Evolutionary conservation across 1,140 invertebrate genomes (phyloP), one percentile per base, ranked within the genome.

Genomic region (Drosophila aff.): DNA sequence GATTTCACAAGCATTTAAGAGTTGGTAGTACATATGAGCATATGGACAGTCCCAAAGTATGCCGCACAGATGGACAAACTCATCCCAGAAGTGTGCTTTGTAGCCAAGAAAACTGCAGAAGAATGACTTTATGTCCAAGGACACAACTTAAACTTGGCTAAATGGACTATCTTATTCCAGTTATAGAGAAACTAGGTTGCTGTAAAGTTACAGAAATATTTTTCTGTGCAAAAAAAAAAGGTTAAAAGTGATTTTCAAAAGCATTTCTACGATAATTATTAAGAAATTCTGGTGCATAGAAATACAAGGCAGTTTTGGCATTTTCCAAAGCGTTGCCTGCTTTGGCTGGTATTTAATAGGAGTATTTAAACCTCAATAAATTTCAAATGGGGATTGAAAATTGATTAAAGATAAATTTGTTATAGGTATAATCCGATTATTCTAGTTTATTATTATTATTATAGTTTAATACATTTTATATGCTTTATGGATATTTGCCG

Each of bases 71-170:
- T 26, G 18, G 21, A 40, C 15, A 16, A n/a, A 40, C 21, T 16
- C 36, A n/a, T 16, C 53, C 53, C 21, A 57, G 23, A 57, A 40
- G 21, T 57, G 53, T 40, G 21, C 52, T 23, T 23, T 9, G 5
- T 0, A 10, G 18, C 2, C 10, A 11, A 11, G 15, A 26, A 26
- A 26, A 23, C 0, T 16, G 15, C 4, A 40, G 15, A 3, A 26
- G 6, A n/a, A 26, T 55, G 2, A 15, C 0, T 40, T 11, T 0
- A 40, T 23, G 6, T 23, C 0, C 9, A 6, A 7, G 1, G 9
- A 40, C 2, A 38, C 15, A 23, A n/a, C 8, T 11, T 26, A 9
- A 36, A 36, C 0, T 21, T 36, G 11, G 28, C 6, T 31, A 9
- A 31, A 1, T 23, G 0, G n/a, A 31, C n/a, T 36, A 4, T 50